A percentile compares a stretch with the other conserved stretches of the same genome.
phyloP scores from a whole-genome alignment of 2,888 invertebrate genomes.

The Tigriopus californicus region DNA sequence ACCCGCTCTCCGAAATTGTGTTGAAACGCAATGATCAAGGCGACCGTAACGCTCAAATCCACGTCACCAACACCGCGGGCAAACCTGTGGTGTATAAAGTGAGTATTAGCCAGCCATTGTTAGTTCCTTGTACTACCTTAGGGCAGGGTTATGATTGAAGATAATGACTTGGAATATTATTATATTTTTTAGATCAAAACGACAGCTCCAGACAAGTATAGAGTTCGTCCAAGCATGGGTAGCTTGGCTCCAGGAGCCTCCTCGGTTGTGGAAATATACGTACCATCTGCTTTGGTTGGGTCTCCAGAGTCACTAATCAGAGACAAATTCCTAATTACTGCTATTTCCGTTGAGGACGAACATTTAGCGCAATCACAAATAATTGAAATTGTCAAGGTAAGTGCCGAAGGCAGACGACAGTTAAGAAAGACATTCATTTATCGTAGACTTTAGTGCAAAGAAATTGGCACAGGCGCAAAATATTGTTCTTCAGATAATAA shows the following conservation, averaged over 20 bases:
- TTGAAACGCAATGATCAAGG: constrained; percentile 43
- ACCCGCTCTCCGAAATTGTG: constrained; percentile 47
- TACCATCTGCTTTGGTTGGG: background rate
- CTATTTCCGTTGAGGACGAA: background rate
- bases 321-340: constrained; percentile 8
- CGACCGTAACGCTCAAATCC: constrained; percentile 45
- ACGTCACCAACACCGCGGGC: constrained; percentile 47
- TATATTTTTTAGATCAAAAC: constrained; percentile 56
- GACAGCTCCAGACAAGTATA: constrained; percentile 83
- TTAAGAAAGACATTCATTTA: no score
- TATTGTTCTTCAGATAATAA: no score
- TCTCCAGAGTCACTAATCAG: background rate
- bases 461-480: no score
- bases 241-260: constrained; percentile 43
- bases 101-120: background rate
- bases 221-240: constrained; percentile 74
- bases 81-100: constrained; percentile 27
- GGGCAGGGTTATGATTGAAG: no score
- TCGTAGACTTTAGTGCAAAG: no score
- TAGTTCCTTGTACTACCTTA: background rate
- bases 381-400: background rate
- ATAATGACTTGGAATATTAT: no score
- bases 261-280: constrained; percentile 42
- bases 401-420: no score
- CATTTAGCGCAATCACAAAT: background rate